Evolutionary conservation across 2,797 vertebrate genomes (phyloP), one percentile per base, ranked within the genome.

Genomic region (Tenualosa thibaudeaui): DNA sequence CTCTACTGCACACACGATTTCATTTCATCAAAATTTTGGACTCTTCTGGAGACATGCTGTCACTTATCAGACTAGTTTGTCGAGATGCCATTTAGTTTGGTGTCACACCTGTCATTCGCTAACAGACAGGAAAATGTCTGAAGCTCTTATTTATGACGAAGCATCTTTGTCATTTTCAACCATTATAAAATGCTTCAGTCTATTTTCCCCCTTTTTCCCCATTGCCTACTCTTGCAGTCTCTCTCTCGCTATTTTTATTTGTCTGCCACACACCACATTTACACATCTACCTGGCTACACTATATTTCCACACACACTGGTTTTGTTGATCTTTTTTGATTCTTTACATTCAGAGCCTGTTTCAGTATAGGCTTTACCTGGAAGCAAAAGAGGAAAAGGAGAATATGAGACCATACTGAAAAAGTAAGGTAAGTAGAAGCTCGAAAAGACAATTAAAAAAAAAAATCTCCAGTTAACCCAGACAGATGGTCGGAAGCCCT

Each of bases 381-480:
- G 31, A 75, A 0, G 26, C 9, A 71, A 17, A 40, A 3, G 71
- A 46, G 40, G 37, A 78, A 12, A 65, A 3, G 12, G 68, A 37
- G 37, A 71, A 71, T 40, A 71, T 26, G 37, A 12, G 54, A 56
- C 19, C 4, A n/a, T 37, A 37, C 13, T 12, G 24, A 22, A 3
- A 58, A 81, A 40, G 46, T 49, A 78, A 60, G 7, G 2, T 22
- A 68, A 31, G 81, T 81, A 82, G 54, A 71, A 58, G 62, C 24
- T 83, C 58, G 37, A 83, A 81, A 50, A 62, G 49, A 22, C 0
- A 15, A 24, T 53, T 12, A 24, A 82, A 81, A 53, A 49, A 43
- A n/a, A 49, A 85, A 81, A 31, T 2, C 17, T 71, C 46, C 31
- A 83, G 31, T 85, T 81, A 86, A 87, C 43, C 84, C 81, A 86